Conservation (phyloP, 2,797 vertebrate genomes). For the Rhabdophis nuchalis region DNA sequence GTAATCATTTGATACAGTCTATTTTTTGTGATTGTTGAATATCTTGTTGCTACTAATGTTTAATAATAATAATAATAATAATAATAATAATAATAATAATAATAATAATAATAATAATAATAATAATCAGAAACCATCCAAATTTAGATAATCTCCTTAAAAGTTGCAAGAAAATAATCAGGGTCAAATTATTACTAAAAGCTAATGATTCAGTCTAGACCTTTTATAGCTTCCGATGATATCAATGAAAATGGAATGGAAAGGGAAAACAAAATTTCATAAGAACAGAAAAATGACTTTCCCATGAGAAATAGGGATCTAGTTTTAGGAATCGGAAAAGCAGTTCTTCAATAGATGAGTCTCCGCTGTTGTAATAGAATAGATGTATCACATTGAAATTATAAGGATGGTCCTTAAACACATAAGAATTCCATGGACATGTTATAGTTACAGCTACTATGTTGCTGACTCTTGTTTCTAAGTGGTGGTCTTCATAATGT, state of each 20-base stretch:
- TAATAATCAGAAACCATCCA: background rate
- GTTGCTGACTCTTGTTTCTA: background rate
- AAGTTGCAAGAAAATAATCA: background rate
- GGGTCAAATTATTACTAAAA: background rate
- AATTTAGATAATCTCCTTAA: conserved; percentile 23
- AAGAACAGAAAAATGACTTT: background rate
- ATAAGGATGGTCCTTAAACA: background rate
- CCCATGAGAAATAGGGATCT: background rate
- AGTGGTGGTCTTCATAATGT: background rate
- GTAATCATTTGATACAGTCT: background rate
- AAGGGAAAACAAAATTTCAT: background rate
- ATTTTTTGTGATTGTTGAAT: background rate
- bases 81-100: background rate
- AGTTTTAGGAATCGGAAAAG: background rate
- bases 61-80: too few species aligned
- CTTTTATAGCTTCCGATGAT: background rate
- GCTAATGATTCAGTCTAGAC: background rate
- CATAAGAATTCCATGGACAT: background rate
- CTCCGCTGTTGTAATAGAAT: background rate
- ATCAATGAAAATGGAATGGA: conserved; percentile 3
- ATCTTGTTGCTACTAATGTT: background rate
- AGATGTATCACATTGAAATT: background rate
- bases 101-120: background rate
- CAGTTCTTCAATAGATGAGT: background rate
- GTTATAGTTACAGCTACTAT: background rate